Percentiles rank a stretch among this genome's conserved stretches.
Conservation (phyloP, 2,113 vertebrate genomes). For the Phylloscopus trochiloides region DNA sequence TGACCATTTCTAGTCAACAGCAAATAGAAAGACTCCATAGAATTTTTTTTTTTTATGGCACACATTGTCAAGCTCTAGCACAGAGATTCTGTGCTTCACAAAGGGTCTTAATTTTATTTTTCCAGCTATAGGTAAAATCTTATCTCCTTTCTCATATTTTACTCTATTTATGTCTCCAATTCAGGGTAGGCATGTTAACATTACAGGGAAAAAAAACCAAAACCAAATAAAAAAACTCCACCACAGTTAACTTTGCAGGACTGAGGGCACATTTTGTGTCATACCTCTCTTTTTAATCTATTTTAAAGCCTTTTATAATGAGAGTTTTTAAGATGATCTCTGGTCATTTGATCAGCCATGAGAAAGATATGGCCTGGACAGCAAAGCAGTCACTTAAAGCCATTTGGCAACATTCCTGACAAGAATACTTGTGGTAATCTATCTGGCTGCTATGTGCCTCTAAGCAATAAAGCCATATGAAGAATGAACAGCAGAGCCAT, state of each 20-base stretch:
- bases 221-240: not conserved
- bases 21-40: not conserved
- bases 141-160: not conserved
- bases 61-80: not conserved
- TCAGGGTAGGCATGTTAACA: not conserved
- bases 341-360: not conserved
- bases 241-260: accelerated
- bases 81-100: not conserved
- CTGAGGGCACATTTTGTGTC: not conserved
- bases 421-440: not conserved
- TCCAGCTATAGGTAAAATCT: not conserved
- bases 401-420: not conserved
- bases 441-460: not conserved
- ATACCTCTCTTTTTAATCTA: not conserved
- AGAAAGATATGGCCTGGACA: not conserved
- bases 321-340: not conserved
- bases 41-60: accelerated
- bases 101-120: not conserved
- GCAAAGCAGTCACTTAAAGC: not conserved
- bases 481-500: not conserved
- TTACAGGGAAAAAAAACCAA: accelerated
- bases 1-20: not conserved
- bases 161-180: not conserved
- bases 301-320: not conserved
- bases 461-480: not conserved